These are phyloP conservation scores for Paracanthobrama guichenoti DNA, from an alignment of 2,113 vertebrate species.

Conservation along the genomic window DNA sequence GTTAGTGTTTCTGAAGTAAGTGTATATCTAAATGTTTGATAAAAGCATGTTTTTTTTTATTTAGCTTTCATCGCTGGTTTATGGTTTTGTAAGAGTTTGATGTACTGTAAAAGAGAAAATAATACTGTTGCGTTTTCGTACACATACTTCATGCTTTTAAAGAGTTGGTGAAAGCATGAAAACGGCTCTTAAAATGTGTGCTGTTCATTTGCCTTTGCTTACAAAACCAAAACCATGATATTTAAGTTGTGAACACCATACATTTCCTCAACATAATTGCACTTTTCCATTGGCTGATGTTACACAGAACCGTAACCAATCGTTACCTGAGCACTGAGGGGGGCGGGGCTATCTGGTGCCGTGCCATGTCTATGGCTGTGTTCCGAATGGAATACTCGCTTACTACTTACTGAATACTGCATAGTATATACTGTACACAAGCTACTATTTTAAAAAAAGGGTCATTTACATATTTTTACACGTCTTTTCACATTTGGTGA, in stretches of 20 bases:
- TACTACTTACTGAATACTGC: background rate
- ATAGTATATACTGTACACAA: background rate
- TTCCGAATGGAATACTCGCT: background rate
- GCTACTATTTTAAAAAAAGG: background rate
- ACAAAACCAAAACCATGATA: conserved; percentile 58
- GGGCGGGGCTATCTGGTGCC: conserved; percentile 40
- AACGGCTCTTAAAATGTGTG: conserved; percentile 62
- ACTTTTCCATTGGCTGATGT: conserved; percentile 65
- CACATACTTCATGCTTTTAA: conserved; percentile 70
- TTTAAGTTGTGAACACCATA: conserved; percentile 55
- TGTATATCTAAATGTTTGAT: conserved; percentile 87
- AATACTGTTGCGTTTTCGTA: conserved; percentile 60
- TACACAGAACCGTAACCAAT: conserved; percentile 51
- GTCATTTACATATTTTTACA: background rate
- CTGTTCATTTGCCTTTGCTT: conserved; percentile 64
- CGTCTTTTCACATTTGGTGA: background rate
- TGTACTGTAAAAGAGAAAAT: conserved; percentile 64
- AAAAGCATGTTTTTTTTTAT: conserved; percentile 82
- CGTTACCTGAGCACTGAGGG: conserved; percentile 42
- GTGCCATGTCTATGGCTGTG: conserved; percentile 34
- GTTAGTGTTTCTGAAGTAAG: conserved; percentile 79
- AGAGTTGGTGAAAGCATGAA: conserved; percentile 73
- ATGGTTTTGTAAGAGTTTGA: conserved; percentile 67
- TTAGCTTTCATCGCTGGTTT: conserved; percentile 66
- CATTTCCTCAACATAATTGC: conserved; percentile 63